Evolutionary conservation across 2,888 invertebrate genomes (phyloP).

Genomic region (Conistra vaccinii): DNA sequence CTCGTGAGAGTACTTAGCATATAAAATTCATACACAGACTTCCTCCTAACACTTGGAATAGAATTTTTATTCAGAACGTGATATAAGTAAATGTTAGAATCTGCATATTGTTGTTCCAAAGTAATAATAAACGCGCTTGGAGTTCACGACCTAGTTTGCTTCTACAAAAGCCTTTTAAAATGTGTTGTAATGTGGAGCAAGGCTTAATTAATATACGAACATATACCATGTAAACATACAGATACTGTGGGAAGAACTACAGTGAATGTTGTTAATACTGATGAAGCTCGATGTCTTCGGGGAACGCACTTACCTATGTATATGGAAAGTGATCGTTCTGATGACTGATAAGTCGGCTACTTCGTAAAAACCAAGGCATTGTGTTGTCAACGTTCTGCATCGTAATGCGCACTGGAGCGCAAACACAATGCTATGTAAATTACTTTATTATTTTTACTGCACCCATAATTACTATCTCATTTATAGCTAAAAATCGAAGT

Average conservation of each 20-base stretch:
- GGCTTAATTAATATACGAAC: slow-evolving; percentile 67
- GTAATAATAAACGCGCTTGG: slow-evolving; percentile 35
- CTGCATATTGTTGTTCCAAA: slow-evolving; percentile 36
- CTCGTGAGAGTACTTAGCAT: slow-evolving; percentile 40
- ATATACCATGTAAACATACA: slow-evolving; percentile 22
- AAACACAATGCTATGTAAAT: slow-evolving; percentile 69
- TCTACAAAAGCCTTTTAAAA: slow-evolving; percentile 64
- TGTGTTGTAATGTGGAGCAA: slow-evolving; percentile 70
- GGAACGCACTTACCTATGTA: slow-evolving; percentile 21
- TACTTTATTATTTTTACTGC: slow-evolving; percentile 63
- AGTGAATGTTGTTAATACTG: slow-evolving; percentile 56
- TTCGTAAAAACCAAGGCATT: slow-evolving; percentile 63
- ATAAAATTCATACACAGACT: slow-evolving; percentile 42
- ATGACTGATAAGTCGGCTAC: slow-evolving; percentile 62
- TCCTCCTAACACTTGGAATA: slow-evolving; percentile 50
- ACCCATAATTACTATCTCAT: slow-evolving; percentile 29
- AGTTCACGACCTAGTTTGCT: slow-evolving; percentile 64
- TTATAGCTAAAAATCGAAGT: no score
- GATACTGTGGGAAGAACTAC: slow-evolving; percentile 60
- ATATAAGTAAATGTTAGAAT: slow-evolving; percentile 36
- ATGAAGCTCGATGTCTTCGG: slow-evolving; percentile 46
- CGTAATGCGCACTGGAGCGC: slow-evolving; percentile 59
- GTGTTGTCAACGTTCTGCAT: slow-evolving; percentile 60
- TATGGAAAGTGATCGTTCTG: slow-evolving; percentile 56
- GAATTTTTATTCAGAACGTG: slow-evolving; percentile 37